A percentile compares a stretch with the other conserved stretches of the same genome.
Evolutionary conservation across 2,797 vertebrate genomes (phyloP).

Genomic region (Agapornis canus): DNA sequence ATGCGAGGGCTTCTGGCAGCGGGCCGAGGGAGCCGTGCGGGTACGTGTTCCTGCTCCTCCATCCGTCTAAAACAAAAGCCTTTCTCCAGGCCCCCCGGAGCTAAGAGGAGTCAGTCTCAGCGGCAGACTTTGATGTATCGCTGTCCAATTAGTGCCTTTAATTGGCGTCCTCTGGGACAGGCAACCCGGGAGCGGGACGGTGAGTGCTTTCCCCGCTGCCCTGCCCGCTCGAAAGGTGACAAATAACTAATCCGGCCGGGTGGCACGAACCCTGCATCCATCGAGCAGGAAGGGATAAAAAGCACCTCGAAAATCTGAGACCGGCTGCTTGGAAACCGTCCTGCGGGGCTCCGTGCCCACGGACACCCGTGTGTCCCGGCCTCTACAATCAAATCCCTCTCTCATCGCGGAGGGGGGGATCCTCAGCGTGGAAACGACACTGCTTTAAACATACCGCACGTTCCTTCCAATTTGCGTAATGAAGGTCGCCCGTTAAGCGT

Average conservation of each 20-base stretch:
- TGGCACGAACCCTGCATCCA: background rate
- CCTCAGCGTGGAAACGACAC: background rate
- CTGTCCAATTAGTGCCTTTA: slow-evolving; percentile 85
- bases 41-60: background rate
- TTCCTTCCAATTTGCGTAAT: slow-evolving; percentile 66
- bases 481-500: slow-evolving; percentile 70
- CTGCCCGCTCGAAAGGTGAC: slow-evolving; percentile 57
- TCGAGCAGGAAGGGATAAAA: background rate
- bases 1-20: background rate
- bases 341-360: background rate
- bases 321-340: background rate
- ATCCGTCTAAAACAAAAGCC: slow-evolving; percentile 75
- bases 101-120: slow-evolving; percentile 69
- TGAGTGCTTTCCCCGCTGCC: slow-evolving; percentile 27
- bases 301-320: background rate
- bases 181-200: slow-evolving; percentile 58
- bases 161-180: slow-evolving; percentile 81
- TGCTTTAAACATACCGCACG: slow-evolving; percentile 4
- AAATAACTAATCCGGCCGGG: slow-evolving; percentile 33
- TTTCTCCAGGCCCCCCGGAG: slow-evolving; percentile 50
- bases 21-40: accelerated
- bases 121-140: slow-evolving; percentile 80
- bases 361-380: background rate
- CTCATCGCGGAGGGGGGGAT: too few relatives aligned
- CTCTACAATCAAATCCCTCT: accelerated